Base-by-base conservation (phyloP, 2,888 invertebrate species). In the Xestoiulus laeticollis region DNA sequence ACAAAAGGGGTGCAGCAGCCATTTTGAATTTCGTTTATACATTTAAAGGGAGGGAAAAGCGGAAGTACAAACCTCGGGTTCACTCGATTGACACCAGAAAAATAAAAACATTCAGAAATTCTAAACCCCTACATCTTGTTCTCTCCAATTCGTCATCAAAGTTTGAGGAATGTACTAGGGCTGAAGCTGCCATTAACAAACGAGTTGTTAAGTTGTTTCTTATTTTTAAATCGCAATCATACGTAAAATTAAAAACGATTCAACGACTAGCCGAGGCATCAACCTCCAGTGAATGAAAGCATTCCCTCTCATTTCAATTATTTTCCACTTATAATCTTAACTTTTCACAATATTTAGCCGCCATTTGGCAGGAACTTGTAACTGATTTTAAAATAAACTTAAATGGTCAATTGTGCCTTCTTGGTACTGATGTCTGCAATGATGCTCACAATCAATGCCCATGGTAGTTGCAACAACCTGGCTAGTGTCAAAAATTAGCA, bases 101-200 rank as follows among this genome's bases (percentile, higher is more conserved):
- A 78, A 78, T 78, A 78, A 78, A 78, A 78, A 78, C 78, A 26
- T 30, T 32, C 78, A 78, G 16, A 78, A 68, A 78, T 14, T 14
- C 78, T 30, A 30, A 68, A 78, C 78, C 30, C 78, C 78, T 78
- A 78, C 30, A 30, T 30, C 78, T 4, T 78, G 78, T 26, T 78
- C 30, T 78, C 78, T 78, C 78, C 3, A 78, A 78, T 78, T 78
- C 30, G 78, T 78, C 78, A 78, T 32, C 78, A 78, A 78, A 78
- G 78, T 78, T 78, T 78, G 78, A 78, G 78, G 78, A 78, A 78
- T 78, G 78, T 78, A 78, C 78, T 78, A 26, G 78, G 78, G 78
- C 78, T 78, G 78, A 78, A 78, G 78, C 78, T 78, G 78, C 78
- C 78, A 78, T 78, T 78, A 78, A 78, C 78, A 78, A 78, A 78